These are phyloP conservation scores for Oxycera nigricornis DNA, from an alignment of 2,888 invertebrate genomes.

Conservation along the genomic window DNA sequence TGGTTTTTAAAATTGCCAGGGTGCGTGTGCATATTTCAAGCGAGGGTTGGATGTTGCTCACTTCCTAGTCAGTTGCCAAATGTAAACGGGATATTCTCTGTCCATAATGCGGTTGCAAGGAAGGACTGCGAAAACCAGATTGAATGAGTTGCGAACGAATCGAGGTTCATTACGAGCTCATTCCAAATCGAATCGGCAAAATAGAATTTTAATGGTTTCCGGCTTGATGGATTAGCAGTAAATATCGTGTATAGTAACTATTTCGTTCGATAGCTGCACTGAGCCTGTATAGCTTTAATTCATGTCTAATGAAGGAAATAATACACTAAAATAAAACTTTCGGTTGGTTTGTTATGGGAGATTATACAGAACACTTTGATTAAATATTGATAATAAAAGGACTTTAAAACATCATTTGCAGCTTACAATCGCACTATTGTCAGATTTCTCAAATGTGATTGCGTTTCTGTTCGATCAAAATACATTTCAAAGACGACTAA, in stretches of 20 bases:
- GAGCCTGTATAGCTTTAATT: too few species aligned
- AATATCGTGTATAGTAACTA: neutral
- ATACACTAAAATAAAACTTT: too few species aligned
- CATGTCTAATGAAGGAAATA: too few species aligned
- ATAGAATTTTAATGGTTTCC: conserved; percentile 30
- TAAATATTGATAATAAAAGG: too few species aligned
- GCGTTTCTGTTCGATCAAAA: too few species aligned
- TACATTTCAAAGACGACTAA: too few species aligned
- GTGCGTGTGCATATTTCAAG: conserved; percentile 12
- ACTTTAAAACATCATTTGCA: too few species aligned
- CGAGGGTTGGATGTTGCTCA: neutral
- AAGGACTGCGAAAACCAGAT: conserved; percentile 6
- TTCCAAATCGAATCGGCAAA: neutral
- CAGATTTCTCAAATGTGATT: too few species aligned
- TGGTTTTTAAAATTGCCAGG: conserved; percentile 36
- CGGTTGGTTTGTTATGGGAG: too few species aligned
- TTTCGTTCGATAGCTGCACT: too few species aligned
- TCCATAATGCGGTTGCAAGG: neutral
- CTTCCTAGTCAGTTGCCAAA: neutral
- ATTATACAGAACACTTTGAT: too few species aligned
- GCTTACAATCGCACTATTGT: too few species aligned
- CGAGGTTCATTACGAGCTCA: conserved; percentile 14
- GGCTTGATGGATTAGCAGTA: conserved; percentile 3
- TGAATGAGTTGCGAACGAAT: neutral
- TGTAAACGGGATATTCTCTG: neutral